Evolutionary conservation across 1,140 invertebrate genomes (phyloP).

Genomic region (Micrasema longulum): DNA sequence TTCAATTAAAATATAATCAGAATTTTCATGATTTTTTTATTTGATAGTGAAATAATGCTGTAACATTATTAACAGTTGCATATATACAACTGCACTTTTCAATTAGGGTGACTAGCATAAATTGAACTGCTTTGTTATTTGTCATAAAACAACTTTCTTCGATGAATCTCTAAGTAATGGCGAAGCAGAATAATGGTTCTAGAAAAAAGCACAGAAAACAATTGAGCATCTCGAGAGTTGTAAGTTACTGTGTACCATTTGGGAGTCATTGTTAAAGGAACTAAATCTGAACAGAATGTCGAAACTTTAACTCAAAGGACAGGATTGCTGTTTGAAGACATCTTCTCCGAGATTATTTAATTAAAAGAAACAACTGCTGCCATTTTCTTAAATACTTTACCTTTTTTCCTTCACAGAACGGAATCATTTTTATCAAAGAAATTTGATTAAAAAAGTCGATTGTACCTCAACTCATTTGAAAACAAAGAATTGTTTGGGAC

Average conservation of each 20-base stretch:
- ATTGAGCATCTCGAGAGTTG: constrained; percentile 2
- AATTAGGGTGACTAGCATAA: too few relatives aligned
- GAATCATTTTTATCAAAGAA: constrained; percentile 39
- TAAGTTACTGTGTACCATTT: constrained; percentile 9
- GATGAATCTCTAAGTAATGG: background rate
- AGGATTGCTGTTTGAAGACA: constrained; percentile 22
- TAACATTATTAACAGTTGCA: too few relatives aligned
- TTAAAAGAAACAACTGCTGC: constrained; percentile 40
- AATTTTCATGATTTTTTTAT: too few relatives aligned
- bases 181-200: too few relatives aligned
- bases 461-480: constrained; percentile 36
- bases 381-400: constrained; percentile 37
- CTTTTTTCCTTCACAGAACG: constrained; percentile 20
- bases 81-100: too few relatives aligned
- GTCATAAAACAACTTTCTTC: too few relatives aligned
- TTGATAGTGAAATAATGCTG: too few relatives aligned
- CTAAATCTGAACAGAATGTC: constrained; percentile 23
- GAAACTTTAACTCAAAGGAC: constrained; percentile 30
- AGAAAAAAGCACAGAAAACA: background rate
- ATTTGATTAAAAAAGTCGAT: constrained; percentile 41
- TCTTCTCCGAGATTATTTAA: constrained; percentile 37
- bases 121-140: too few relatives aligned
- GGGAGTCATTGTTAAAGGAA: constrained; percentile 14
- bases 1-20: too few relatives aligned
- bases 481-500: constrained; percentile 38